These are phyloP conservation scores for Maniola hyperantus DNA, from an alignment of 2,888 invertebrate genomes.

Conservation along the genomic window DNA sequence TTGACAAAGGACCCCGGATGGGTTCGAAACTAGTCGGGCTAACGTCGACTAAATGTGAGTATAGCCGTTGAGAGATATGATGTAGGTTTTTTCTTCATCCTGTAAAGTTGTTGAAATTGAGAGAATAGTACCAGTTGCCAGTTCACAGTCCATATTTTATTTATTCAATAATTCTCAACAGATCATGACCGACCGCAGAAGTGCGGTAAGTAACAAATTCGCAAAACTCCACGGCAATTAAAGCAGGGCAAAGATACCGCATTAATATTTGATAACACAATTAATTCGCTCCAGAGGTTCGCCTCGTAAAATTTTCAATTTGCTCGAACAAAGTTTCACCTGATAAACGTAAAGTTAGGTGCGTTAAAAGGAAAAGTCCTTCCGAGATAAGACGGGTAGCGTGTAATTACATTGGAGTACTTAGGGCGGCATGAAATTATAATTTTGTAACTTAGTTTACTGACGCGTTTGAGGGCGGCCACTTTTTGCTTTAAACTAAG, in stretches of 20 bases:
- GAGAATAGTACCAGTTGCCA: too few species aligned
- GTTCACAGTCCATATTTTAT: too few species aligned
- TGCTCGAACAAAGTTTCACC: slow-evolving; percentile 71
- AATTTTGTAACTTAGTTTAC: slow-evolving; percentile 52
- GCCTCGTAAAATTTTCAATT: slow-evolving; percentile 80
- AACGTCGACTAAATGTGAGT: too few species aligned
- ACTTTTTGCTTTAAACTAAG: slow-evolving; percentile 14
- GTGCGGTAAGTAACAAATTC: slow-evolving; percentile 40
- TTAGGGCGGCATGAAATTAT: slow-evolving; percentile 50
- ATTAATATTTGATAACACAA: slow-evolving; percentile 82
- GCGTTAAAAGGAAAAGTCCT: slow-evolving; percentile 56
- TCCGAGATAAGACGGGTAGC: slow-evolving; percentile 57
- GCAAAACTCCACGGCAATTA: slow-evolving; percentile 61
- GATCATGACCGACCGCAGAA: slow-evolving; percentile 9
- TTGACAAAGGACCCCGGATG: too few species aligned
- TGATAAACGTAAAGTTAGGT: slow-evolving; percentile 77
- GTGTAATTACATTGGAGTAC: slow-evolving; percentile 60
- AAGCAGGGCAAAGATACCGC: slow-evolving; percentile 61
- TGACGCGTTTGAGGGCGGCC: slow-evolving; percentile 33
- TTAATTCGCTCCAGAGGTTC: slow-evolving; percentile 63
- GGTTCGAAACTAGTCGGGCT: too few species aligned
- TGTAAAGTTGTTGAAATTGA: too few species aligned
- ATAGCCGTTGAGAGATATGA: too few species aligned
- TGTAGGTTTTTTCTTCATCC: too few species aligned
- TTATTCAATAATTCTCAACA: neutral